These are phyloP conservation scores for Salvelinus alpinus DNA, from an alignment of 2,113 vertebrate species.

Conservation along the genomic window DNA sequence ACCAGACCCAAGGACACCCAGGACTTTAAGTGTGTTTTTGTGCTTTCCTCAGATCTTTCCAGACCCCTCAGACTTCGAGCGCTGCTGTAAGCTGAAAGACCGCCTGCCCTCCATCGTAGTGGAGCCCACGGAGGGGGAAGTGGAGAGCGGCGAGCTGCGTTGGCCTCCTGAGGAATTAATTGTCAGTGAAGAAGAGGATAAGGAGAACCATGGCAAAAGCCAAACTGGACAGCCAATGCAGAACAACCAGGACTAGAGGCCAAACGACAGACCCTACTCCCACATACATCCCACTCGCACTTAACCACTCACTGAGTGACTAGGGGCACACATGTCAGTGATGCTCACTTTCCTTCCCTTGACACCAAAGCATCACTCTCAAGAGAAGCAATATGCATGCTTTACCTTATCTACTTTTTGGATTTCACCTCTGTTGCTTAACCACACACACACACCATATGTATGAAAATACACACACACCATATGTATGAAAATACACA, in stretches of 20 bases:
- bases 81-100: constrained; percentile 96
- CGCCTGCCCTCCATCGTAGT: constrained; percentile 95
- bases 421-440: too few species aligned
- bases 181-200: constrained; percentile 80
- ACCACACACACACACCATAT: not conserved
- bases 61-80: constrained; percentile 92
- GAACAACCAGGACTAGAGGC: constrained; percentile 66
- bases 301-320: constrained; percentile 32
- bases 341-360: constrained; percentile 12
- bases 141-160: constrained; percentile 95
- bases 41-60: constrained; percentile 87
- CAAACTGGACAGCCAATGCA: constrained; percentile 71
- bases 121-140: constrained; percentile 92
- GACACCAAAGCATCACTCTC: constrained; percentile 51
- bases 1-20: not conserved
- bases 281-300: constrained; percentile 32
- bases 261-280: constrained; percentile 16
- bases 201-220: constrained; percentile 66
- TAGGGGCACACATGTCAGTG: constrained; percentile 21
- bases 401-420: not conserved
- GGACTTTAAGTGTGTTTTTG: not conserved
- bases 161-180: constrained; percentile 96
- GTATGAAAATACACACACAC: not conserved
- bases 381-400: constrained; percentile 44
- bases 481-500: not conserved